phyloP scores from a whole-genome alignment of 2,113 vertebrate species.

The Holacanthus passer region DNA sequence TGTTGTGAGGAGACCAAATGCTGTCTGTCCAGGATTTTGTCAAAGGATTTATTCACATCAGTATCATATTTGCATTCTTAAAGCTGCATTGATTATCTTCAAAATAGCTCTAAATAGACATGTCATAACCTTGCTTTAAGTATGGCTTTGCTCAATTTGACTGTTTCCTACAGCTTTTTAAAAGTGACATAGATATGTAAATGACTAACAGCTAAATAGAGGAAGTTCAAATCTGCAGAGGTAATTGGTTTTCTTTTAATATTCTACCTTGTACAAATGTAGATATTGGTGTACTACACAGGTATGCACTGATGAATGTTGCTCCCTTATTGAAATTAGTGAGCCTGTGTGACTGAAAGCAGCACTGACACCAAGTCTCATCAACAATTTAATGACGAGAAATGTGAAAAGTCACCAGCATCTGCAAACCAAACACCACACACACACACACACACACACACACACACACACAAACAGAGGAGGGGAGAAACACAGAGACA shows the following conservation, averaged over 20 bases:
- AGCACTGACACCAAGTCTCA: background rate
- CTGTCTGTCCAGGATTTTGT: no score
- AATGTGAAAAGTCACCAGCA: slow-evolving; percentile 2
- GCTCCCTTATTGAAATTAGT: no score
- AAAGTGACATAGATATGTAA: background rate
- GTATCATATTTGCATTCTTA: background rate
- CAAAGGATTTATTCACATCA: background rate
- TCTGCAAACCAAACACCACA: slow-evolving; percentile 46
- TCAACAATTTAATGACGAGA: background rate
- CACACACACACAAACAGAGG: slow-evolving; percentile 3
- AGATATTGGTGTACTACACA: background rate
- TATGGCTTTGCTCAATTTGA: background rate
- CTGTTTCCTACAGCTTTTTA: background rate
- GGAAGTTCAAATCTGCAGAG: background rate
- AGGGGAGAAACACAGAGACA: slow-evolving; percentile 5
- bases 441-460: no score
- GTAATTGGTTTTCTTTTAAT: background rate
- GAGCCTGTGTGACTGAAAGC: background rate
- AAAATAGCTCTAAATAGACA: background rate
- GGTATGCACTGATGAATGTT: background rate
- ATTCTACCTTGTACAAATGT: background rate
- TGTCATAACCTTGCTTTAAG: background rate
- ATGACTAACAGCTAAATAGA: background rate
- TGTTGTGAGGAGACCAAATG: background rate
- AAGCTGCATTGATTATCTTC: background rate